Evolutionary conservation across 2,113 vertebrate species (phyloP).

Genomic region (Trogon surrucura): DNA sequence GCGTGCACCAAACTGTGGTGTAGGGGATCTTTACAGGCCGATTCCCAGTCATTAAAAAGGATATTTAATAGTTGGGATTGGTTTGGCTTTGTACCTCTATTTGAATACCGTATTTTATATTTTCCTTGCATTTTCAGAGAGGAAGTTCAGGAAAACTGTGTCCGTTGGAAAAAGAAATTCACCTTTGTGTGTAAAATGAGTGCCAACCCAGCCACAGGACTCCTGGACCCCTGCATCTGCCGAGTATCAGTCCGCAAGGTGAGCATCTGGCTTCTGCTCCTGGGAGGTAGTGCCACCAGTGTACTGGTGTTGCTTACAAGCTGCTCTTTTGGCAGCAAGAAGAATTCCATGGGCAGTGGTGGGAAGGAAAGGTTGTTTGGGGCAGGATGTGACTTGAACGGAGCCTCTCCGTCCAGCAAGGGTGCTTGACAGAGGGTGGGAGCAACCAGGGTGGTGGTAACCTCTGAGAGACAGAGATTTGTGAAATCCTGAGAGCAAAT

Average conservation of each 20-base stretch:
- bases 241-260: constrained; percentile 97
- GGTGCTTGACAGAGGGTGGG: background rate
- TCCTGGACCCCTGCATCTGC: constrained; percentile 94
- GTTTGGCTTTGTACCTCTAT: background rate
- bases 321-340: background rate
- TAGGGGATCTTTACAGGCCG: background rate
- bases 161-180: constrained; percentile 95
- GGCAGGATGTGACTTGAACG: fast-evolving
- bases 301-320: background rate
- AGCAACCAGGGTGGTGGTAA: background rate
- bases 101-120: background rate
- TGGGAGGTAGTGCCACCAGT: background rate
- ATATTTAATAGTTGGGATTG: background rate
- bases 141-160: constrained; percentile 96
- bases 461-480: background rate
- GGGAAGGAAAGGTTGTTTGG: background rate
- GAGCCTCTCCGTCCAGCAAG: background rate
- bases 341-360: background rate
- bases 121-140: constrained; percentile 73
- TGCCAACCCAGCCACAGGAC: constrained; percentile 92
- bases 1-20: background rate
- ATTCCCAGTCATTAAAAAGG: background rate
- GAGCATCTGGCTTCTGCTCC: background rate
- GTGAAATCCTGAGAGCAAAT: constrained; percentile 14
- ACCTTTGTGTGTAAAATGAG: constrained; percentile 97